Conservation (phyloP, 2,888 invertebrate species). For the Mythimna albipuncta region DNA sequence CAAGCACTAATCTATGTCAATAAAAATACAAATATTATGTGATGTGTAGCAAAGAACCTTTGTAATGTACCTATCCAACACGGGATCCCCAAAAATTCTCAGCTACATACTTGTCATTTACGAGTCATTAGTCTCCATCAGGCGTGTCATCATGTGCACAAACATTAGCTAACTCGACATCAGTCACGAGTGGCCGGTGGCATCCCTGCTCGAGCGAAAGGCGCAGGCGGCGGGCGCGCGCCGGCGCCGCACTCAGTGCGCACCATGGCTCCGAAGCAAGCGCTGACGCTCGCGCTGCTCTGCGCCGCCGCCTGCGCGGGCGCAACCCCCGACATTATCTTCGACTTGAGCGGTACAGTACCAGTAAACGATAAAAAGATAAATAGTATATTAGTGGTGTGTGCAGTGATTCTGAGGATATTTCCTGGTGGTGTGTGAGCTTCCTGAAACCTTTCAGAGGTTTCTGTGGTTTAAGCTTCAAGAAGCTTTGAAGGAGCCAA, state of each 20-base stretch:
- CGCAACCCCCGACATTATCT: conserved; percentile 52
- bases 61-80: neutral
- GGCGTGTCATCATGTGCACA: conserved; percentile 13
- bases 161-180: neutral
- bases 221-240: conserved; percentile 41
- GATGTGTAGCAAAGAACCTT: neutral
- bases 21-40: too few relatives aligned
- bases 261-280: conserved; percentile 62
- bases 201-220: conserved; percentile 49
- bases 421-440: conserved; percentile 8
- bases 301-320: conserved; percentile 27
- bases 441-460: neutral
- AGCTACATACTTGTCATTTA: neutral
- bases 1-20: too few relatives aligned
- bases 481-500: neutral
- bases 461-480: neutral
- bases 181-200: neutral
- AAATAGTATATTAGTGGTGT: conserved; percentile 19
- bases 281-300: conserved; percentile 54
- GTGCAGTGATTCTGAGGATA: conserved; percentile 17
- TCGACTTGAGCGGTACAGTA: conserved; percentile 68
- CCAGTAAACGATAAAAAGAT: conserved; percentile 2
- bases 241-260: conserved; percentile 39
- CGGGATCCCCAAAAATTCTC: neutral
- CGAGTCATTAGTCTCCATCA: neutral